Conservation (phyloP, 1,140 invertebrate species). For the Colletes latitarsis region DNA sequence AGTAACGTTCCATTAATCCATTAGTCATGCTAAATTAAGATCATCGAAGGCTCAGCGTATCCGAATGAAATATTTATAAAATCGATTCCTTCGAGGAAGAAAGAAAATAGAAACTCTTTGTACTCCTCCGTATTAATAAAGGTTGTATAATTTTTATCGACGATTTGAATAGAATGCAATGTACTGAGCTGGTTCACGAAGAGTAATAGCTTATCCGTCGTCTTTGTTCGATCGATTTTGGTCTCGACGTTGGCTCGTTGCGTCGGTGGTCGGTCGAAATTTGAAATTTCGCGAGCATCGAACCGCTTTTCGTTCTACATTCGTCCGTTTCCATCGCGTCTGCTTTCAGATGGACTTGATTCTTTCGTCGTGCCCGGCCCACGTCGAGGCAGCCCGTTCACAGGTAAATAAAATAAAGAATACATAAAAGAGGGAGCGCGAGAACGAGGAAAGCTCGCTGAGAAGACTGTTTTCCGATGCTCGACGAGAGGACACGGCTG, state of each 20-base stretch:
- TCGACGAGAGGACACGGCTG: neutral
- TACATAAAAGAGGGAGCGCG: neutral
- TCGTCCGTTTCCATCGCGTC: slow-evolving; percentile 19
- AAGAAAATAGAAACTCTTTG: neutral
- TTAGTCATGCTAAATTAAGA: neutral
- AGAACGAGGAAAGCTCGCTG: neutral
- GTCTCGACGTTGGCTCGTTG: neutral
- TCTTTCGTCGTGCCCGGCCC: slow-evolving; percentile 46
- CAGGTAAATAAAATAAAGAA: slow-evolving; percentile 24
- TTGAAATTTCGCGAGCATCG: neutral
- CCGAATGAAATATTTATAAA: too few relatives aligned
- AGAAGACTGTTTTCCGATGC: neutral
- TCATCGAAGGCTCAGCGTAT: too few relatives aligned
- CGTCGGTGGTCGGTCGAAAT: neutral
- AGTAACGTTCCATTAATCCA: neutral
- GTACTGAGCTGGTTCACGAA: neutral
- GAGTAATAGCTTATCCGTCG: neutral
- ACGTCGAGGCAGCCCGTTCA: slow-evolving; percentile 45
- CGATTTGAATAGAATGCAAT: neutral
- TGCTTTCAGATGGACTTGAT: slow-evolving; percentile 67
- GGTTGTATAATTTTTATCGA: neutral
- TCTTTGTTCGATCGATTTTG: neutral
- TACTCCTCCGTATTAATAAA: neutral
- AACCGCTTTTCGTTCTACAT: neutral
- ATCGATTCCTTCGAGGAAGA: too few relatives aligned